Conservation (phyloP, 2,797 vertebrate genomes). For the Pristis pectinata region DNA sequence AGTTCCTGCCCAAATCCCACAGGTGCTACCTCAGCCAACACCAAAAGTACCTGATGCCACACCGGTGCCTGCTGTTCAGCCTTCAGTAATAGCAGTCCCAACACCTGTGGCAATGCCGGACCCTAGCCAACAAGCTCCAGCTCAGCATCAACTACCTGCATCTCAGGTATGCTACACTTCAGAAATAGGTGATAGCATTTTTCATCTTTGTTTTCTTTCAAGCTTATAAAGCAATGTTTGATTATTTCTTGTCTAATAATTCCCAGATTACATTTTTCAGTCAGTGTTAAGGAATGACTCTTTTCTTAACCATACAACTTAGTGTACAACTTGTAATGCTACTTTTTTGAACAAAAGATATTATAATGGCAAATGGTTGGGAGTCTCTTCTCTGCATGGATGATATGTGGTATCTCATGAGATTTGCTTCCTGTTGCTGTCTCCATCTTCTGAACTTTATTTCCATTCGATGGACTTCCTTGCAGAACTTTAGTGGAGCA, state of each 20-base stretch:
- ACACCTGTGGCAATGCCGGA: slow-evolving; percentile 47
- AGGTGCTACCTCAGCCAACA: slow-evolving; percentile 81
- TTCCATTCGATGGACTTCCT: background rate
- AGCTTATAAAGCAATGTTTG: background rate
- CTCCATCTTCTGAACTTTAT: background rate
- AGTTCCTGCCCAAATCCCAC: slow-evolving; percentile 62
- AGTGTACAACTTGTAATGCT: background rate
- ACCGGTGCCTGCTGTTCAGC: slow-evolving; percentile 59
- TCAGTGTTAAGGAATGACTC: background rate
- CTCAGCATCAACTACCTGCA: slow-evolving; percentile 31
- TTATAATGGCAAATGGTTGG: background rate
- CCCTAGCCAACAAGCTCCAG: slow-evolving; percentile 43
- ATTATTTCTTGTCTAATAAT: background rate
- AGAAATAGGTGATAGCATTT: background rate
- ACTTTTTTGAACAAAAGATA: background rate
- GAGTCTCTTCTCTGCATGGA: background rate
- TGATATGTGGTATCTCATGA: background rate
- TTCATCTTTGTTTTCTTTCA: background rate
- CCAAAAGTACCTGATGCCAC: slow-evolving; percentile 63
- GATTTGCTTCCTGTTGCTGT: background rate
- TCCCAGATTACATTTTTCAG: background rate
- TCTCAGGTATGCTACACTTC: slow-evolving; percentile 27
- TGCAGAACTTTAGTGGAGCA: background rate
- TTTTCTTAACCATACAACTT: background rate
- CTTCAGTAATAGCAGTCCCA: slow-evolving; percentile 42